Evolutionary conservation across 2,797 vertebrate genomes (phyloP).

Genomic region (Neostethus bicornis): DNA sequence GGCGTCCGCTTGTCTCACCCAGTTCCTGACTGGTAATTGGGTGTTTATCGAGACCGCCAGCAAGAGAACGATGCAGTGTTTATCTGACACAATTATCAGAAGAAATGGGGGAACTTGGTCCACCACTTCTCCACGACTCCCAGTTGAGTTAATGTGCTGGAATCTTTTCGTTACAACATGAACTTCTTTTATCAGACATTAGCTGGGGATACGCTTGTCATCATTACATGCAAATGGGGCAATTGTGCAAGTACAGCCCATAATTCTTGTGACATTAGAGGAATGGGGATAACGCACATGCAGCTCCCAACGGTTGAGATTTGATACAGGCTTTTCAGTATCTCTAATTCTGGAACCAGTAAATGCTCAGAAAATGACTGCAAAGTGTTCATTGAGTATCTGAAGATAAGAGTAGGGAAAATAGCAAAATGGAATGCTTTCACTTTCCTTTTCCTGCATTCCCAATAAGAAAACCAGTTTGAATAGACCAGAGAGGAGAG

Average conservation of each 20-base stretch:
- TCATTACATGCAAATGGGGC: slow-evolving; percentile 68
- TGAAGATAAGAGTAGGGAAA: slow-evolving; percentile 62
- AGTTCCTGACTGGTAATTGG: slow-evolving; percentile 89
- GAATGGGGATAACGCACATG: slow-evolving; percentile 56
- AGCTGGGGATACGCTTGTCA: slow-evolving; percentile 33
- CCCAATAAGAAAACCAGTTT: slow-evolving; percentile 41
- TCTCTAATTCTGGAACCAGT: slow-evolving; percentile 59
- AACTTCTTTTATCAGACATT: slow-evolving; percentile 39
- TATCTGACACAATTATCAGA: slow-evolving; percentile 94
- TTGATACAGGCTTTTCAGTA: slow-evolving; percentile 58
- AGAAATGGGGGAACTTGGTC: slow-evolving; percentile 80
- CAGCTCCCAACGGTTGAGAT: slow-evolving; percentile 41
- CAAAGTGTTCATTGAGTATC: slow-evolving; percentile 57
- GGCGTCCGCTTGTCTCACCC: slow-evolving; percentile 76
- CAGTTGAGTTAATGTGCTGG: slow-evolving; percentile 24
- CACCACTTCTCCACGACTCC: slow-evolving; percentile 71
- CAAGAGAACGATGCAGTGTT: slow-evolving; percentile 80
- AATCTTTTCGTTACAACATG: slow-evolving; percentile 16
- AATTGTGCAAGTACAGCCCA: slow-evolving; percentile 57
- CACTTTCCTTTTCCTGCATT: slow-evolving; percentile 41
- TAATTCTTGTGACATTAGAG: slow-evolving; percentile 53
- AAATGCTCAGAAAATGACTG: slow-evolving; percentile 52
- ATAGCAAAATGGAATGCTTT: slow-evolving; percentile 52
- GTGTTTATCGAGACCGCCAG: slow-evolving; percentile 95
- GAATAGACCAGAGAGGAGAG: slow-evolving; percentile 11